A percentile compares a stretch with the other conserved stretches of the same genome.
Evolutionary conservation across 2,113 vertebrate genomes (phyloP).

Genomic region (Ondatra zibethicus): DNA sequence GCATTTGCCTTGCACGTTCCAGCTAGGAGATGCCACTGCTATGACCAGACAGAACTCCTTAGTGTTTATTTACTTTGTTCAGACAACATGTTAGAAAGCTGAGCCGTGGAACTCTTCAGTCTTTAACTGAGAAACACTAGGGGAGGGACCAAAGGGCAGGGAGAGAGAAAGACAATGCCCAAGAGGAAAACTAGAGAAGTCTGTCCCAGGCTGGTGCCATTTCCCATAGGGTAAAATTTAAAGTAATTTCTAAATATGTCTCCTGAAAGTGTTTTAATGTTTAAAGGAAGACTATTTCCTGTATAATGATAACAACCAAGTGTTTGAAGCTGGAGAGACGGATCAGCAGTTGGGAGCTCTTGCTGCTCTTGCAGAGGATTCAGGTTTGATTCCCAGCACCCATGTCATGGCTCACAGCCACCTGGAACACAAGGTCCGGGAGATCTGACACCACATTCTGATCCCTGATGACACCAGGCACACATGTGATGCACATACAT

Average conservation of each 20-base stretch:
- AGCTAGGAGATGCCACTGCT: not conserved
- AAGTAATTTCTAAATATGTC: conserved; percentile 16
- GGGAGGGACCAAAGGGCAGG: not conserved
- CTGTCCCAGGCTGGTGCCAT: not conserved
- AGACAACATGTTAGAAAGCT: not conserved
- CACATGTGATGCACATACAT: not conserved
- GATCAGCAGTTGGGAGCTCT: not conserved
- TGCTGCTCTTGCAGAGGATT: not conserved
- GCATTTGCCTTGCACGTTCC: not conserved
- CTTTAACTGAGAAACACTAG: not conserved
- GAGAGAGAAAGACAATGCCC: not conserved
- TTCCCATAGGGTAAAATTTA: not conserved
- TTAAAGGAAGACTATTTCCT: conserved; percentile 26
- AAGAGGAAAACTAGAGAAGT: not conserved
- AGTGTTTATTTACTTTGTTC: not conserved
- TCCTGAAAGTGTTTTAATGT: not conserved
- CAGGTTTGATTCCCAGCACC: not conserved
- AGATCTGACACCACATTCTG: not conserved
- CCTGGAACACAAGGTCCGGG: not conserved
- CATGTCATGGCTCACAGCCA: not conserved
- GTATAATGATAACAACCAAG: not conserved
- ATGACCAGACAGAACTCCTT: not conserved
- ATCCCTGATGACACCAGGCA: not conserved
- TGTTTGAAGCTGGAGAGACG: not conserved
- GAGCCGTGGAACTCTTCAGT: not conserved